A percentile compares a stretch with the other conserved stretches of the same genome.
Conservation (phyloP, 1,140 invertebrate species). For the Solen grandis region DNA sequence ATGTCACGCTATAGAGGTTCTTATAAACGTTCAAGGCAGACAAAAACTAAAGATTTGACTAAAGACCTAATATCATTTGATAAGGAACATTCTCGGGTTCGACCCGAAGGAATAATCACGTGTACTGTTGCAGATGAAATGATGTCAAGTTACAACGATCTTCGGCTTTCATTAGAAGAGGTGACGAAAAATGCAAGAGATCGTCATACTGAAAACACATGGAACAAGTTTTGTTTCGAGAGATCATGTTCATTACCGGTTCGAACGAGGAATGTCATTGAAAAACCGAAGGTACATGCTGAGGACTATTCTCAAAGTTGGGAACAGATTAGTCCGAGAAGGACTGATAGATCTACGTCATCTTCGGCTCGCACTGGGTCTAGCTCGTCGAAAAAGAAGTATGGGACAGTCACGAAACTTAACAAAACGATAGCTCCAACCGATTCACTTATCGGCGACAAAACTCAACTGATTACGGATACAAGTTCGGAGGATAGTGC, state of each 20-base stretch:
- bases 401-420: background rate
- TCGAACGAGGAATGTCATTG: background rate
- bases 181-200: slow-evolving; percentile 29
- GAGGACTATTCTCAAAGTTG: slow-evolving; percentile 52
- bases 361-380: slow-evolving; percentile 10
- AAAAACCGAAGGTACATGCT: background rate
- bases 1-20: background rate
- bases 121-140: slow-evolving; percentile 52
- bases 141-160: slow-evolving; percentile 49
- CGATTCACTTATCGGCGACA: slow-evolving; percentile 17
- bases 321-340: slow-evolving; percentile 47
- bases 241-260: slow-evolving; percentile 49
- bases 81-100: background rate
- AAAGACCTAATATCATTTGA: slow-evolving; percentile 32
- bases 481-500: slow-evolving; percentile 38
- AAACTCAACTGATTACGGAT: slow-evolving; percentile 31
- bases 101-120: slow-evolving; percentile 26
- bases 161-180: slow-evolving; percentile 41
- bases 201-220: slow-evolving; percentile 35
- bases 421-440: background rate
- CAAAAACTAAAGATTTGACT: background rate
- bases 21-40: background rate
- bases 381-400: background rate
- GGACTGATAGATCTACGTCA: background rate
- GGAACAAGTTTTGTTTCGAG: slow-evolving; percentile 42